Base-by-base conservation (phyloP, 2,888 invertebrate species). In the Schizotus pectinicornis region DNA sequence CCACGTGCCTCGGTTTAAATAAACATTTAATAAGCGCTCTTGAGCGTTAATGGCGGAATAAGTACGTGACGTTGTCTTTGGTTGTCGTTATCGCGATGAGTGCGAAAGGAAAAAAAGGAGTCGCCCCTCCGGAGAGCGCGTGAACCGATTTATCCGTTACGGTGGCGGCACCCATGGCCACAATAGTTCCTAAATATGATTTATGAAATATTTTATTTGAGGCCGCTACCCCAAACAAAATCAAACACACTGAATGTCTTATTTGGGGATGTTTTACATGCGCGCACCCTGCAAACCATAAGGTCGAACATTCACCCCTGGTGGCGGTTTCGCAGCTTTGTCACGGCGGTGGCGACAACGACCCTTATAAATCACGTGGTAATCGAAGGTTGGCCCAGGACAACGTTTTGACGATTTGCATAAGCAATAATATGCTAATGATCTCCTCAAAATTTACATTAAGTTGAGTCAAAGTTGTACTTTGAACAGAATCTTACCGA, bases 161-260 rank as follows among this genome's bases (percentile, higher is more conserved):
- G 68, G 67, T 68, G 65, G 63, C 63, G 61, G 56, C 64, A 63
- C 62, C 62, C 65, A 72, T 22, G 66, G 64, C 68, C 68, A 78
- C 77, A 78, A 79, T 77, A 63, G 75, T 68, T 67, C 74, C 77
- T 78, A 78, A 78, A 79, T 79, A 78, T 79, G 78, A 79, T 79
- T 79, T 79, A 79, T 79, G 77, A 73, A 76, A 76, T 74, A 76
- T 75, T 78, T 78, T 76, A 76, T 77, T 74, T 76, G 70, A 74
- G 76, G 75, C 76, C 66, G 63, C 68, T 74, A 75, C 77, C 76
- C 75, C 73, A 77, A 69, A 74, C 75, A 73, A 76, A 73, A 70
- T 67, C 71, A 73, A 75, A 75, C 68, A 69, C 67, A 71, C 42
- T 46, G 61, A 42, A 58, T 55, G 47, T 56, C 61, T 58, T 58